These are phyloP conservation scores for Argya squamiceps DNA, from an alignment of 2,797 vertebrate genomes.

Conservation along the genomic window DNA sequence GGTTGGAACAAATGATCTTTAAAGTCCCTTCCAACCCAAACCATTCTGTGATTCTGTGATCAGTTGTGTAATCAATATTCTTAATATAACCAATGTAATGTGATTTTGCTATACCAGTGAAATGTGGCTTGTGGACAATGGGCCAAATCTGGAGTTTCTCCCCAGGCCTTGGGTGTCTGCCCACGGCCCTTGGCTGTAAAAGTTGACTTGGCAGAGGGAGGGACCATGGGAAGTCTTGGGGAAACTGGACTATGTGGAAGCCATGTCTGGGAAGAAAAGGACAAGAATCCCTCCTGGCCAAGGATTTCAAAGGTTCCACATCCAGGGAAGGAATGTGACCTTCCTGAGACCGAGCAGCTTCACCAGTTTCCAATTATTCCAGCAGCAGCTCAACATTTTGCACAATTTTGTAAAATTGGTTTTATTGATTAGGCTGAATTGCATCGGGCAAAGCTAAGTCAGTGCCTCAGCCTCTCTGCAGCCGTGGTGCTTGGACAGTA, in stretches of 20 bases:
- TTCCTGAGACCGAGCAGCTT: background rate
- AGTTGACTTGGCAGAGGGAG: background rate
- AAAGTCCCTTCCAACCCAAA: background rate
- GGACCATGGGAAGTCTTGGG: background rate
- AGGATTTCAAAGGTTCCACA: background rate
- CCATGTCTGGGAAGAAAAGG: background rate
- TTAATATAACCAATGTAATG: background rate
- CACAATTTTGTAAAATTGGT: background rate
- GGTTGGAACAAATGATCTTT: background rate
- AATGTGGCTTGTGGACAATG: background rate
- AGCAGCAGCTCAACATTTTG: background rate
- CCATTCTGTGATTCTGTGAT: background rate
- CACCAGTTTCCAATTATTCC: background rate
- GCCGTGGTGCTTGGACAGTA: background rate
- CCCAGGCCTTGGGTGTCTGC: background rate
- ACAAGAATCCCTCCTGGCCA: rapidly evolving
- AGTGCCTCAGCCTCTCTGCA: background rate
- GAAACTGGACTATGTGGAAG: background rate
- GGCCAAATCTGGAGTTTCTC: background rate
- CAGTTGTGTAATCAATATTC: background rate
- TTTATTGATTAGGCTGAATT: background rate
- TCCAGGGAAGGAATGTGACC: background rate
- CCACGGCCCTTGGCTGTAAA: background rate
- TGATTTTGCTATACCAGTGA: background rate
- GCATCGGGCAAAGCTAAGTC: background rate